Percentiles rank a stretch among this genome's conserved stretches.
Evolutionary conservation across 2,888 invertebrate genomes (phyloP).

Genomic region (Cerastis rubricosa): DNA sequence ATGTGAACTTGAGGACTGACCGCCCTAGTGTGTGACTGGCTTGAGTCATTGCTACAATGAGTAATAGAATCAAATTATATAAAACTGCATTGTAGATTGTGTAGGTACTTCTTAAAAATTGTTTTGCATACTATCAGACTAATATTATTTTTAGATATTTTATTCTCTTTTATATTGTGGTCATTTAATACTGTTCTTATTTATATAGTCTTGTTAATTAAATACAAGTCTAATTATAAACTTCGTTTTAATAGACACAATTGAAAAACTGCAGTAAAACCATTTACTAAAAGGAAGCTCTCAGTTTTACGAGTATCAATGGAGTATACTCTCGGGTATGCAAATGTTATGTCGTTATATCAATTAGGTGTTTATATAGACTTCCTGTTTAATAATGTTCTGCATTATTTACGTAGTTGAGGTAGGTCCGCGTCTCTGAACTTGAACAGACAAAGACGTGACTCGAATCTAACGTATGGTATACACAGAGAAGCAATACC

Average conservation of each 20-base stretch:
- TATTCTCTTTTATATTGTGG: conserved; percentile 12
- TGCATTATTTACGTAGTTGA: conserved; percentile 49
- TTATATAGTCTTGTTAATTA: conserved; percentile 22
- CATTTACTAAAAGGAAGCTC: conserved; percentile 52
- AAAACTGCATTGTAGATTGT: not conserved
- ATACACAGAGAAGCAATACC: not conserved
- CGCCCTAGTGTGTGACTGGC: conserved; percentile 1
- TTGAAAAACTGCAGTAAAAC: conserved; percentile 32
- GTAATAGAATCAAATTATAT: not conserved
- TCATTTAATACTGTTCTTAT: not conserved
- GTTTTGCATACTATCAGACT: too few relatives aligned
- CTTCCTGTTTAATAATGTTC: conserved; percentile 45
- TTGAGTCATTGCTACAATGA: conserved; percentile 2
- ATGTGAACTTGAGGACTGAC: not conserved
- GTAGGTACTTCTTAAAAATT: too few relatives aligned
- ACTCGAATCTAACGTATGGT: conserved; percentile 20
- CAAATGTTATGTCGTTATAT: conserved; percentile 47
- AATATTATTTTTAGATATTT: too few relatives aligned
- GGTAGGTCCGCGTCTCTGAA: conserved; percentile 59
- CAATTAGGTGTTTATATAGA: conserved; percentile 44
- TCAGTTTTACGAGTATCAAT: conserved; percentile 42
- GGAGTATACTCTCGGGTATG: conserved; percentile 40
- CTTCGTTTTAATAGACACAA: conserved; percentile 15
- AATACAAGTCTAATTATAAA: conserved; percentile 29
- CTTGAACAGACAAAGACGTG: conserved; percentile 42